Percentiles rank a stretch among this genome's conserved stretches.
These are phyloP conservation scores for Xestia c-nigrum DNA, from an alignment of 2,888 invertebrate genomes.

Conservation along the genomic window DNA sequence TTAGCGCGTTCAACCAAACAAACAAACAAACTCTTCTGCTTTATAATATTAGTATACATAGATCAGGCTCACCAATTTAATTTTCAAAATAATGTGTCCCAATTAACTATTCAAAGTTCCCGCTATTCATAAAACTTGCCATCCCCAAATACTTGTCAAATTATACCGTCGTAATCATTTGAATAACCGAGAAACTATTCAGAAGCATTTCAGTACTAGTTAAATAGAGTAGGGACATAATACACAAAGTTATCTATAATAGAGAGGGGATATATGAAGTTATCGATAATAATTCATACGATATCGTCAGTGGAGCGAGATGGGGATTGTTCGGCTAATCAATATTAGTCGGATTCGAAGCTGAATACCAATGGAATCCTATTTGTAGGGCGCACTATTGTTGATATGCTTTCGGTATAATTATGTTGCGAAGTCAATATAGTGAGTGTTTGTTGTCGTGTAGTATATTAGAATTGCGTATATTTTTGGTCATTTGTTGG, in stretches of 20 bases:
- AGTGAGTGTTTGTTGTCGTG: constrained; percentile 3
- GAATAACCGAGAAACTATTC: constrained; percentile 31
- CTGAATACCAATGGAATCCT: constrained; percentile 68
- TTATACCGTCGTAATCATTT: constrained; percentile 33
- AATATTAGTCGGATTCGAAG: constrained; percentile 67
- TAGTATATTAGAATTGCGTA: neutral
- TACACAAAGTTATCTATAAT: constrained; percentile 37
- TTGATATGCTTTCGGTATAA: constrained; percentile 25
- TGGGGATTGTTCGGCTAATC: constrained; percentile 67
- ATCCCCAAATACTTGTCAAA: constrained; percentile 28
- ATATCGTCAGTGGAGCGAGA: constrained; percentile 55
- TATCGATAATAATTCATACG: constrained; percentile 60
- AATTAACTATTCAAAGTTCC: constrained; percentile 1
- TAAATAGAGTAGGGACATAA: constrained; percentile 31
- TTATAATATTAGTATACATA: too few species aligned
- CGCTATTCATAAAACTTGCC: constrained; percentile 16
- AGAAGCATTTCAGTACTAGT: constrained; percentile 11
- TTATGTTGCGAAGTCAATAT: constrained; percentile 1
- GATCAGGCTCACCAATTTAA: neutral
- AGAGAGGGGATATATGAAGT: constrained; percentile 22
- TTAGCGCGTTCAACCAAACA: too few species aligned
- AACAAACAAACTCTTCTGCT: too few species aligned
- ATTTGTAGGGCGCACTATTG: constrained; percentile 49
- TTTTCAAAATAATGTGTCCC: neutral
- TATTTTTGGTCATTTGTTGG: neutral